Conservation (phyloP, 1,140 invertebrate genomes). For the Drosophila albomicans region DNA sequence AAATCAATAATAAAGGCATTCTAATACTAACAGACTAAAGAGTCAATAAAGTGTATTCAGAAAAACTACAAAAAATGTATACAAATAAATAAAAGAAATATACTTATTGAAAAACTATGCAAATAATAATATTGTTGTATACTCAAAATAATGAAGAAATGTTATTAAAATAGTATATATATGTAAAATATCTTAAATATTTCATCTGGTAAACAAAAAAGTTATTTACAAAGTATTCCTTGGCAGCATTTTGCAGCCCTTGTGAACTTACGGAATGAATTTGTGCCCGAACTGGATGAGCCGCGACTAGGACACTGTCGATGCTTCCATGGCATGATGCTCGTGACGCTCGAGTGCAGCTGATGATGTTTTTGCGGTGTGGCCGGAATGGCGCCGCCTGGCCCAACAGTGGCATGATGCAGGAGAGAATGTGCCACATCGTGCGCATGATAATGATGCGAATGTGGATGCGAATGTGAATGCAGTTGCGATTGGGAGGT, state of each 20-base stretch:
- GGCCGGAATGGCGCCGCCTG: constrained; percentile 42
- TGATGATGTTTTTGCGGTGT: constrained; percentile 80
- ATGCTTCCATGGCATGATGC: constrained; percentile 84
- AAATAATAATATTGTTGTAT: too few species aligned
- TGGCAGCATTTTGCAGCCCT: neutral
- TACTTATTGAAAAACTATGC: too few species aligned
- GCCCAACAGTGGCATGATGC: constrained; percentile 35
- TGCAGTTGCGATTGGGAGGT: constrained; percentile 41
- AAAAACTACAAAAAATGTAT: too few species aligned
- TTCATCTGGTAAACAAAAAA: too few species aligned
- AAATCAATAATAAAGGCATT: too few species aligned
- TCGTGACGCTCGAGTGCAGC: constrained; percentile 75
- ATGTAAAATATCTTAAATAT: too few species aligned
- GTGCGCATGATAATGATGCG: constrained; percentile 73
- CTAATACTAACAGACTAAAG: too few species aligned
- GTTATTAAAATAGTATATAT: neutral
- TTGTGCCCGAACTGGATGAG: constrained; percentile 83
- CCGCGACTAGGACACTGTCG: constrained; percentile 82
- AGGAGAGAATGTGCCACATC: constrained; percentile 51
- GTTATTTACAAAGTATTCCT: too few species aligned
- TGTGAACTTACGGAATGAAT: constrained; percentile 80
- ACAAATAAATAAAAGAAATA: too few species aligned
- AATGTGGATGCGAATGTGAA: constrained; percentile 49
- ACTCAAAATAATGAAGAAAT: neutral
- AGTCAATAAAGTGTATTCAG: too few species aligned